Conservation (phyloP, 2,797 vertebrate species). For the Buceros bicornis region DNA sequence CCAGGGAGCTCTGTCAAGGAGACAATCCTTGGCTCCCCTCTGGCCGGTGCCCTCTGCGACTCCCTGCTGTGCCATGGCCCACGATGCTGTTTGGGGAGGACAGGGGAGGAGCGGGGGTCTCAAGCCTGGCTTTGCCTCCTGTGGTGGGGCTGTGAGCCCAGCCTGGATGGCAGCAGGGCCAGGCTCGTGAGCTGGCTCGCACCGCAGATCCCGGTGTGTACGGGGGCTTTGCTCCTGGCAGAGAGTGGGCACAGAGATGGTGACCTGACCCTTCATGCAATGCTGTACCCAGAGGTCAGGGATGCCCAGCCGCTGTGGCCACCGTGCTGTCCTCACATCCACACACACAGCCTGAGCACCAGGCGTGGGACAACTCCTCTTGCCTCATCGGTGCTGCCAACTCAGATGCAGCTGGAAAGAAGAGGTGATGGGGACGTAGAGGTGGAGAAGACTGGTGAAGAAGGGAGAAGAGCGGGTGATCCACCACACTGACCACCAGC, state of each 20-base stretch:
- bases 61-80: background rate
- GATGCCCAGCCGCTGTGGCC: background rate
- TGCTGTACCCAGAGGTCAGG: background rate
- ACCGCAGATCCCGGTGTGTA: accelerated
- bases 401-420: background rate
- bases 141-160: background rate
- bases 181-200: accelerated
- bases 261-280: background rate
- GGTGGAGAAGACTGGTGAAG: background rate
- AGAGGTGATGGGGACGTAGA: background rate
- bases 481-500: accelerated
- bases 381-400: background rate
- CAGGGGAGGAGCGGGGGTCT: background rate
- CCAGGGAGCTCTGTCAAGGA: background rate
- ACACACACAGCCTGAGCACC: background rate
- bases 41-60: accelerated
- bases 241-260: accelerated
- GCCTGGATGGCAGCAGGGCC: background rate
- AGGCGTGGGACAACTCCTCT: background rate
- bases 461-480: background rate
- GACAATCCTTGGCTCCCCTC: accelerated
- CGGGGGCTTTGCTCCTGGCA: background rate
- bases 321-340: background rate
- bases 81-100: background rate
- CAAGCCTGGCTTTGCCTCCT: background rate